A percentile compares a stretch with the other conserved stretches of the same genome.
Evolutionary conservation across 1,140 invertebrate species (phyloP).

Genomic region (Tigriopus japonicus): DNA sequence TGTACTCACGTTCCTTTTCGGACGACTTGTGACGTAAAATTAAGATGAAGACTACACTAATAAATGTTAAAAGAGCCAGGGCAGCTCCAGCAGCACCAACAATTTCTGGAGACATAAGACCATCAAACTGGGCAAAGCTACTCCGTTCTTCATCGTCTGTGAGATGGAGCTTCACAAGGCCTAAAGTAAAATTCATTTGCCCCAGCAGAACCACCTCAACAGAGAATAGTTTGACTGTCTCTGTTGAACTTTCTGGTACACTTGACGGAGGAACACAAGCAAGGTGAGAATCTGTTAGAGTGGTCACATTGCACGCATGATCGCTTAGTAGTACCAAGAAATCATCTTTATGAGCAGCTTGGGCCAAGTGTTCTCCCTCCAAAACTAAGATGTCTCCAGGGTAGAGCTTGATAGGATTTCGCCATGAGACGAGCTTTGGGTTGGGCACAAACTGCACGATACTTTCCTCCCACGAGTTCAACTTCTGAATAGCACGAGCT

Average conservation of each 20-base stretch:
- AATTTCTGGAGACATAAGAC: constrained; percentile 59
- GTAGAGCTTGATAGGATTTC: constrained; percentile 51
- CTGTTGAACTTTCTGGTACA: constrained; percentile 43
- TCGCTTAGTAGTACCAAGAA: constrained; percentile 81
- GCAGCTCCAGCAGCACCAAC: constrained; percentile 63
- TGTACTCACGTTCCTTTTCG: constrained; percentile 85
- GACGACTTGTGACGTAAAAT: constrained; percentile 78
- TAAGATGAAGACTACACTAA: constrained; percentile 65
- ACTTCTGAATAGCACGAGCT: constrained; percentile 64
- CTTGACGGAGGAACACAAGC: constrained; percentile 70
- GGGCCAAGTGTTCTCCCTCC: constrained; percentile 75
- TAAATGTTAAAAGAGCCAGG: constrained; percentile 56
- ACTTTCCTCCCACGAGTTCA: constrained; percentile 53
- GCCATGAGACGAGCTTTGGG: constrained; percentile 64
- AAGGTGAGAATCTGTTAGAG: constrained; percentile 63
- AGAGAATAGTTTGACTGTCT: neutral
- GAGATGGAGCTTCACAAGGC: constrained; percentile 64
- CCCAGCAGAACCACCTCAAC: neutral
- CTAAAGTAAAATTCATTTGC: constrained; percentile 21
- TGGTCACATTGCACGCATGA: constrained; percentile 73
- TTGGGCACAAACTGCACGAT: constrained; percentile 75
- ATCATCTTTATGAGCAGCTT: constrained; percentile 76
- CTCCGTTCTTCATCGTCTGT: constrained; percentile 38
- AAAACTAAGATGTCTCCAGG: constrained; percentile 89
- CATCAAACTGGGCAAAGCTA: too few relatives aligned